Percentiles rank a stretch among this genome's conserved stretches.
Evolutionary conservation across 2,888 invertebrate species (phyloP).

Genomic region (Eurytoma adleriae): DNA sequence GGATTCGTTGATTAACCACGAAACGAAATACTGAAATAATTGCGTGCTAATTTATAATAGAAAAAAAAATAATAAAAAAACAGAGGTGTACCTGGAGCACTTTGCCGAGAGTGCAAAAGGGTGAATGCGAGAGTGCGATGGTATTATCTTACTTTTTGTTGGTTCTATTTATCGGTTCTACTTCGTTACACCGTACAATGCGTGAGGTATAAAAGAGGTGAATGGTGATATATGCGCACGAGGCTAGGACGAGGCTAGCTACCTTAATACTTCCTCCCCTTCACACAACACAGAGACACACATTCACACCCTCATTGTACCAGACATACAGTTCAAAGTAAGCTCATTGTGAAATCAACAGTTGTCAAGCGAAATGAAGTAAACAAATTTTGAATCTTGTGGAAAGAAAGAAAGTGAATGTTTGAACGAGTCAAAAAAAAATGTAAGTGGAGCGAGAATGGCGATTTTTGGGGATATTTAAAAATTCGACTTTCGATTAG

Average conservation of each 20-base stretch:
- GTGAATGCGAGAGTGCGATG: conserved; percentile 36
- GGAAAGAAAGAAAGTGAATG: conserved; percentile 33
- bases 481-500: conserved; percentile 57
- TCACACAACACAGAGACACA: conserved; percentile 53
- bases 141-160: not conserved
- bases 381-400: not conserved
- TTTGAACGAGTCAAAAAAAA: conserved; percentile 49
- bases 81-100: conserved; percentile 33
- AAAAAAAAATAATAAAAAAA: not conserved
- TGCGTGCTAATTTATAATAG: conserved; percentile 68
- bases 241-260: conserved; percentile 76
- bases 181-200: conserved; percentile 2
- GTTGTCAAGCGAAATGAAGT: conserved; percentile 15
- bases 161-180: conserved; percentile 9
- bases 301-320: conserved; percentile 4
- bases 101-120: conserved; percentile 12
- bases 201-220: conserved; percentile 49
- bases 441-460: conserved; percentile 15
- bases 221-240: conserved; percentile 66
- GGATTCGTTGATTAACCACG: conserved; percentile 72
- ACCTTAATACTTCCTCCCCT: conserved; percentile 65
- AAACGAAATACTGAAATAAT: conserved; percentile 58
- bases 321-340: conserved; percentile 8
- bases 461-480: conserved; percentile 35
- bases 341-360: conserved; percentile 24